phyloP scores from a whole-genome alignment of 2,888 invertebrate species.

The Drymonia ruficornis region DNA sequence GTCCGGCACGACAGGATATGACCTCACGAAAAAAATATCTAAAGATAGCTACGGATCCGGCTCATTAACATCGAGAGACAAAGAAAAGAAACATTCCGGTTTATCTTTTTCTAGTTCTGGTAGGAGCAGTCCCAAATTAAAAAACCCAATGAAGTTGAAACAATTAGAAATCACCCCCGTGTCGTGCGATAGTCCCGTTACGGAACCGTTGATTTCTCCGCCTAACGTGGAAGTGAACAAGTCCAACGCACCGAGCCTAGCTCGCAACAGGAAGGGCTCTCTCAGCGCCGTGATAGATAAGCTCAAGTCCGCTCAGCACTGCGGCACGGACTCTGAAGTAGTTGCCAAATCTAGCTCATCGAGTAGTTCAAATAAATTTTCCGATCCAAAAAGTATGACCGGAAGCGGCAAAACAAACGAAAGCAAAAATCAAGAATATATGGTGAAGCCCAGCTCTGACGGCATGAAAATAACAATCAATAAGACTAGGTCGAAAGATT shows the following conservation, averaged over 20 bases:
- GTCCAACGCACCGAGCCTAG: slow-evolving; percentile 85
- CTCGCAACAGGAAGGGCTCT: slow-evolving; percentile 89
- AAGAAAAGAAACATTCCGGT: slow-evolving; percentile 83
- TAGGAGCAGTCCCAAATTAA: slow-evolving; percentile 87
- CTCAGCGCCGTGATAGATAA: slow-evolving; percentile 95
- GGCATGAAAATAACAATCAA: slow-evolving; percentile 97
- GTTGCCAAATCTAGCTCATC: slow-evolving; percentile 78
- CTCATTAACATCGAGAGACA: slow-evolving; percentile 75
- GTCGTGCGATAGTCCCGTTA: slow-evolving; percentile 77
- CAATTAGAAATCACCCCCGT: slow-evolving; percentile 86
- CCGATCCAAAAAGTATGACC: slow-evolving; percentile 76
- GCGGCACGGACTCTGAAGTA: slow-evolving; percentile 81
- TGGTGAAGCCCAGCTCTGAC: slow-evolving; percentile 95
- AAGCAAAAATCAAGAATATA: slow-evolving; percentile 92
- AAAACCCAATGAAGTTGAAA: slow-evolving; percentile 88
- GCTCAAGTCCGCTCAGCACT: slow-evolving; percentile 90
- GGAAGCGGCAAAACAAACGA: slow-evolving; percentile 69
- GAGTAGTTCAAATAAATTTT: slow-evolving; percentile 69
- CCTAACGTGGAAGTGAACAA: slow-evolving; percentile 86
- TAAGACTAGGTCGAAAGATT: slow-evolving; percentile 92
- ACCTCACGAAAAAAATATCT: slow-evolving; percentile 82
- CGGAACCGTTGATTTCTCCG: slow-evolving; percentile 77
- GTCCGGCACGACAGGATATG: slow-evolving; percentile 81
- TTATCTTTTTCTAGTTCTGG: slow-evolving; percentile 81
- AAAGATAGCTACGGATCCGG: slow-evolving; percentile 76